Evolutionary conservation across 64 coral and sea anemone genomes (phyloP).

Genomic region (Acropora yongei): DNA sequence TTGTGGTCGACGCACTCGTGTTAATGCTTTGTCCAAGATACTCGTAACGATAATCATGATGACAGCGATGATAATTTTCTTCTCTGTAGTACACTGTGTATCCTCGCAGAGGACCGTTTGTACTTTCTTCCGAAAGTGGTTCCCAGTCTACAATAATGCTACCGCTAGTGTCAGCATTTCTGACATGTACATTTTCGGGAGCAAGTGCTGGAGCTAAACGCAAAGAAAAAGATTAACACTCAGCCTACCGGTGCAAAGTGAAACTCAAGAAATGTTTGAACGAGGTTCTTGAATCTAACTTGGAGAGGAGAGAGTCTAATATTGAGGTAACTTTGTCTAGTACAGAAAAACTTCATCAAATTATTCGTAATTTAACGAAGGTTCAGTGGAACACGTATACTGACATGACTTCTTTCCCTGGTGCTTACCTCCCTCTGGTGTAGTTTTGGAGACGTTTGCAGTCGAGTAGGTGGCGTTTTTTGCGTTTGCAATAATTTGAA

Average conservation of each 20-base stretch:
- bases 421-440: neutral
- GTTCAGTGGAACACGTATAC: too few relatives aligned
- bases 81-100: neutral
- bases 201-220: neutral
- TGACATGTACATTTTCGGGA: neutral
- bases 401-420: too few relatives aligned
- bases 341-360: too few relatives aligned
- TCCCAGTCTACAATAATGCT: neutral
- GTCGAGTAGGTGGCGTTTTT: neutral
- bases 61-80: neutral
- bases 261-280: too few relatives aligned
- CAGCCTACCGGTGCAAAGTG: too few relatives aligned
- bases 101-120: neutral
- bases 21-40: neutral
- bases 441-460: neutral
- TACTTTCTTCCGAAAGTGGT: neutral
- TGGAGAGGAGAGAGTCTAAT: too few relatives aligned
- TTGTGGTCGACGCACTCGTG: neutral
- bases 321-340: too few relatives aligned
- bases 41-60: neutral
- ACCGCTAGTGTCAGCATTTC: neutral
- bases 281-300: too few relatives aligned
- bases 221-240: neutral
- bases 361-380: too few relatives aligned
- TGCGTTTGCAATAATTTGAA: too few relatives aligned